Evolutionary conservation across 1,140 invertebrate genomes (phyloP).

Genomic region (Pentalonia nigronervosa): DNA sequence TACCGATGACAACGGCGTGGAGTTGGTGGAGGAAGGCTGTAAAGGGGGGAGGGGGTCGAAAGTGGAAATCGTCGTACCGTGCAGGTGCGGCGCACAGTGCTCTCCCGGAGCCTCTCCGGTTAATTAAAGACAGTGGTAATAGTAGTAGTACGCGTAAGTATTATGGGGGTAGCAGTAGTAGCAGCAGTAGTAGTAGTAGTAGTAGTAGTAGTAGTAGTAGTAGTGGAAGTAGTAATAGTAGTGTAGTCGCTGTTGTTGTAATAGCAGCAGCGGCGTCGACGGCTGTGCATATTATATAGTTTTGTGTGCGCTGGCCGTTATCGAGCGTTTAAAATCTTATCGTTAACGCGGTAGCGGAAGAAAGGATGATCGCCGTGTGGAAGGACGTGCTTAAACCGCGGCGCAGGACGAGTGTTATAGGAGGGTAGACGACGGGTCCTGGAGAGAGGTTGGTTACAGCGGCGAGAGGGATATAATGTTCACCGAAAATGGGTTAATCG

Average conservation of each 20-base stretch:
- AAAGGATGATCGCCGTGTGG: not conserved
- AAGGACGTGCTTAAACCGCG: not conserved
- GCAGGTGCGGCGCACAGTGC: slow-evolving; percentile 21
- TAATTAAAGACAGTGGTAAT: slow-evolving; percentile 10
- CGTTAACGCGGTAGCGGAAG: not conserved
- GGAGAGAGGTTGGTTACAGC: not conserved
- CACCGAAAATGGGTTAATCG: slow-evolving; percentile 27
- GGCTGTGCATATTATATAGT: not conserved
- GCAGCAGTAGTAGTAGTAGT: no score
- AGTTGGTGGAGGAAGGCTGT: not conserved
- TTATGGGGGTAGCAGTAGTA: no score
- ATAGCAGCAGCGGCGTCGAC: not conserved
- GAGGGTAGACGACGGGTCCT: not conserved
- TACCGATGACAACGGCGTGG: not conserved
- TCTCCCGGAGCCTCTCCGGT: not conserved
- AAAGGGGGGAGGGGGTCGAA: not conserved
- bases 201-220: not conserved
- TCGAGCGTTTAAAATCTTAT: slow-evolving; percentile 56
- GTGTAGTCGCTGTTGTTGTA: not conserved
- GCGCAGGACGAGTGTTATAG: not conserved
- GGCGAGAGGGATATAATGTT: not conserved
- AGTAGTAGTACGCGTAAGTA: not conserved
- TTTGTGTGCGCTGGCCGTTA: slow-evolving; percentile 10
- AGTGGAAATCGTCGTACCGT: not conserved
- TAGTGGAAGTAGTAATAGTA: not conserved